Evolutionary conservation across 2,113 vertebrate genomes (phyloP), one percentile per base, ranked within the genome.

Genomic region (Reinhardtius hippoglossoides): DNA sequence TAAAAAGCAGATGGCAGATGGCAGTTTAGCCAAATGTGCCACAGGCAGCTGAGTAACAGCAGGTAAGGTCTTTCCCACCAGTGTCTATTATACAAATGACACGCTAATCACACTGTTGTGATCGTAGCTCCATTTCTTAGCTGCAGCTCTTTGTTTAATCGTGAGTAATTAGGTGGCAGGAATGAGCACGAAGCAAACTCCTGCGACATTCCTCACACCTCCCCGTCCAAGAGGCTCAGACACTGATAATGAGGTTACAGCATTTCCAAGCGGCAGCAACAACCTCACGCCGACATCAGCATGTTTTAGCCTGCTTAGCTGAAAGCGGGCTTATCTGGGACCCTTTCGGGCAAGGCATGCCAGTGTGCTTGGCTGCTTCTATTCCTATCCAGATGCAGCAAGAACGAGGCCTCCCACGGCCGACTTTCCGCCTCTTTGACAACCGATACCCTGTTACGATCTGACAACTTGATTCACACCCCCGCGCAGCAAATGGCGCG

Each of bases 231-330:
- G 62, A 74, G 40, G 76, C 76, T 74, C 52, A 62, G 73, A 85
- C 80, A 13, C 71, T 70, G 81, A 82, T 90, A 94, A 92, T 81
- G 86, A 91, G 87, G 70, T 75, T 83, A 79, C 77, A 88, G 79
- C 63, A 72, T 86, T 87, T 88, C 76, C 15, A n/a, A 70, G 31
- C 56, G 42, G 71, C 63, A 60, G 61, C 54, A 61, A 81, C 50
- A 26, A 79, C 76, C 71, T 85, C 21, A 7, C 55, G 62, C 58
- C 60, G n/a, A 66, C 82, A 78, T 88, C 88, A 85, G 76, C 67
- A 80, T 67, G 59, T 87, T 89, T 90, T 9, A 77, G 58, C 42
- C 71, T 67, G 70, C 79, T 74, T 50, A 71, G 56, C 54, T 88
- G 60, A 90, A 92, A 81, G 81, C 55, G 2, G 57, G 61, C 67